Base-by-base conservation (phyloP, 1,140 invertebrate genomes). In the Spodoptera litura region DNA sequence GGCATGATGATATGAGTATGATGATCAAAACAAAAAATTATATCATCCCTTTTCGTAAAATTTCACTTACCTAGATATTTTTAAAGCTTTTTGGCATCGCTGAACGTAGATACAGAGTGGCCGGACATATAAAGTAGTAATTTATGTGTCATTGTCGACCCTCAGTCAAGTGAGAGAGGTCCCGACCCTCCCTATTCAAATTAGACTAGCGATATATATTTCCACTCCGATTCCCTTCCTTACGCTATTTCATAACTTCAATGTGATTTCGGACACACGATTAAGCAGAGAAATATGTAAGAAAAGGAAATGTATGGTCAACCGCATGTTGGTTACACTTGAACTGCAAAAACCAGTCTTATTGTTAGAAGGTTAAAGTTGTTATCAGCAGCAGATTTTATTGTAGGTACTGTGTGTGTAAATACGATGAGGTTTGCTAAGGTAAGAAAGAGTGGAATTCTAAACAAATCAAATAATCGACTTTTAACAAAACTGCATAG, bases 121-220 rank as follows among this genome's bases (percentile, higher is more conserved):
- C 78, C 83, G 85, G 85, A 81, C 82, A 79, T 82, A 87, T 87
- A 88, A 84, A 87, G 73, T 80, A 85, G 81, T 83, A 83, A 88
- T 88, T 87, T 88, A 88, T 85, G 87, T 81, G 83, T 85, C 82
- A 85, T 70, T 81, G 80, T 78, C 81, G 83, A 81, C 85, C 85
- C 80, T 82, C 81, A 84, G 81, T 85, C 81, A 84, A 83, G 81
- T 77, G 78, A 74, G 81, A 79, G 78, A 64, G 78, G 59, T 76
- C 82, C 84, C 86, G 79, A 79, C 64, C 53, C 64, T 25, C 80
- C 83, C 83, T 88, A 87, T 88, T 88, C 83, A 88, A 88, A 87
- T 88, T 88, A 86, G 68, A 83, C 75, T 61, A 27, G 68, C 79
- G 79, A 83, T 85, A 81, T 83, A 85, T 83, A 79, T 70, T 83